phyloP scores from a whole-genome alignment of 2,797 vertebrate genomes.

The Miichthys miiuy region DNA sequence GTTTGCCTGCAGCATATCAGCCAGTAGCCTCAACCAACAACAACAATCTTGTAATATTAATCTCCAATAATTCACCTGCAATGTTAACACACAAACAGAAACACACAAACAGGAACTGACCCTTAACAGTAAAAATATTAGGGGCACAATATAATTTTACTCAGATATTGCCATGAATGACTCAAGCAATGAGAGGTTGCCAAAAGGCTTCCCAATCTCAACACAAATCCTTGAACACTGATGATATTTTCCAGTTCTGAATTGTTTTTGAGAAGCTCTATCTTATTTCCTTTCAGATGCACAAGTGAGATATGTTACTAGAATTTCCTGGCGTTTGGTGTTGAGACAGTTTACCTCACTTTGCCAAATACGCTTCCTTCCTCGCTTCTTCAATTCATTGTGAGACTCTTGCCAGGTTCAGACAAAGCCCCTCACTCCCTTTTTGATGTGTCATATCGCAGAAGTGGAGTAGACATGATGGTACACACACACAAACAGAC shows the following conservation, averaged over 20 bases:
- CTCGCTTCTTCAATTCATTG: slow-evolving; percentile 18
- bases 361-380: slow-evolving; percentile 2
- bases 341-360: not conserved
- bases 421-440: slow-evolving; percentile 44
- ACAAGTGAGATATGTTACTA: not conserved
- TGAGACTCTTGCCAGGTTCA: slow-evolving; percentile 46
- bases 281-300: not conserved
- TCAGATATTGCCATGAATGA: slow-evolving; percentile 4
- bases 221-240: not conserved
- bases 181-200: slow-evolving; percentile 9
- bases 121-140: not conserved
- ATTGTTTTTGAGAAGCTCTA: not conserved
- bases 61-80: not conserved
- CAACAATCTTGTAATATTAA: not conserved
- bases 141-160: not conserved
- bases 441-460: slow-evolving; percentile 77
- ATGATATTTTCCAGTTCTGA: not conserved
- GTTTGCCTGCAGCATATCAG: not conserved
- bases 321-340: not conserved
- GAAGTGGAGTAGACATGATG: slow-evolving; percentile 57
- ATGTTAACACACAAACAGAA: not conserved
- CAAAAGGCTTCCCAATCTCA: not conserved
- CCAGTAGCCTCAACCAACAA: not conserved
- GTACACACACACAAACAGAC: slow-evolving; percentile 44
- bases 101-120: not conserved